A percentile compares a stretch with the other conserved stretches of the same genome.
These are phyloP conservation scores for Sphecodes monilicornis DNA, from an alignment of 2,888 invertebrate species.

Conservation along the genomic window DNA sequence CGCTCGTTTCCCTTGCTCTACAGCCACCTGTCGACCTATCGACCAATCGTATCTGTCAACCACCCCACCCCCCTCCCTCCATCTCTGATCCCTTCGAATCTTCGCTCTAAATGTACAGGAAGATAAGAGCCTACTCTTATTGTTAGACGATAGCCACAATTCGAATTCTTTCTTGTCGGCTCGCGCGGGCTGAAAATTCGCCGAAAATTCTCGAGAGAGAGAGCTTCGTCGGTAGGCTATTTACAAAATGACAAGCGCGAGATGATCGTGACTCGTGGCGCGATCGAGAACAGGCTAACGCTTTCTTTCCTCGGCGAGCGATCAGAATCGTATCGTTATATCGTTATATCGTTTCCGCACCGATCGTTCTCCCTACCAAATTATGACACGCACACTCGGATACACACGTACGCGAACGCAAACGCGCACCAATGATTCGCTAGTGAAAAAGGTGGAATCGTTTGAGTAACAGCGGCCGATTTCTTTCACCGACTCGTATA, in stretches of 20 bases:
- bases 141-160: constrained; percentile 56
- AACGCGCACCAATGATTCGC: neutral
- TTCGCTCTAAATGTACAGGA: constrained; percentile 78
- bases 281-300: neutral
- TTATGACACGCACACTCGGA: neutral
- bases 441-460: constrained; percentile 26
- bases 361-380: neutral
- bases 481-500: constrained; percentile 1
- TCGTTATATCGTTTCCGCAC: neutral
- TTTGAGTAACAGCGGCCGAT: constrained; percentile 55
- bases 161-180: constrained; percentile 18
- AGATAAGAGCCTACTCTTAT: constrained; percentile 73
- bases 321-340: neutral
- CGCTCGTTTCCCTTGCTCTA: neutral
- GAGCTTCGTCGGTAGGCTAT: constrained; percentile 15
- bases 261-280: neutral
- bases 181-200: constrained; percentile 43
- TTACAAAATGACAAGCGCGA: constrained; percentile 27
- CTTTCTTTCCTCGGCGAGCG: neutral
- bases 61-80: no score
- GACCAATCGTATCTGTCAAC: neutral
- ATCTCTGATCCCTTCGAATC: no score
- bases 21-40: neutral
- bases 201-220: constrained; percentile 7
- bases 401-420: neutral